Conservation (phyloP, 2,888 invertebrate genomes). For the Nephrotoma guestfalica region DNA sequence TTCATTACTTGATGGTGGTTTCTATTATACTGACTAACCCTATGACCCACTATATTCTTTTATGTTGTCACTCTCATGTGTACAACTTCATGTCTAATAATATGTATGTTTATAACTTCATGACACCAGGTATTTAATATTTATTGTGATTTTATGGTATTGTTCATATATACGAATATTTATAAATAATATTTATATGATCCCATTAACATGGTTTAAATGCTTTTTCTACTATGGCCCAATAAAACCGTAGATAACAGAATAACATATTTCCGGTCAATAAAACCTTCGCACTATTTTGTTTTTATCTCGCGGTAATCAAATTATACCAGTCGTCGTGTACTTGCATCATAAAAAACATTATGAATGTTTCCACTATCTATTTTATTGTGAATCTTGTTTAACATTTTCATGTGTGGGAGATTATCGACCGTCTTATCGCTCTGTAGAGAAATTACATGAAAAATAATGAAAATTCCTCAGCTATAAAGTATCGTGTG, state of each 20-base stretch:
- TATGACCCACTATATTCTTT: too few relatives aligned
- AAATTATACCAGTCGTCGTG: not conserved
- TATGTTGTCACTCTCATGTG: too few relatives aligned
- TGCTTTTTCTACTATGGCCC: not conserved
- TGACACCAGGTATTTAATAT: too few relatives aligned
- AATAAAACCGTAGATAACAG: not conserved
- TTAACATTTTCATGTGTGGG: not conserved
- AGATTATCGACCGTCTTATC: not conserved
- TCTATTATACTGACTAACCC: too few relatives aligned
- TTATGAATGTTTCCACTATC: not conserved
- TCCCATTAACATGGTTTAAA: not conserved
- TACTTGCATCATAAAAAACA: not conserved
- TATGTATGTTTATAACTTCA: too few relatives aligned
- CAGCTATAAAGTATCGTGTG: not conserved
- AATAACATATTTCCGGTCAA: not conserved
- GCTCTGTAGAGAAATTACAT: not conserved
- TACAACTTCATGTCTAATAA: too few relatives aligned
- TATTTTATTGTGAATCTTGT: not conserved
- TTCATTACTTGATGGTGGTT: too few relatives aligned
- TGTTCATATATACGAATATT: not conserved
- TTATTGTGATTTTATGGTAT: too few relatives aligned
- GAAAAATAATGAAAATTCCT: not conserved
- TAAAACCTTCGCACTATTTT: not conserved
- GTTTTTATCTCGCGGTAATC: not conserved
- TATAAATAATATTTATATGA: too few relatives aligned